Percentiles rank a stretch among this genome's conserved stretches.
phyloP scores from a whole-genome alignment of 2,888 invertebrate species.

The Neoitamus cyanurus region DNA sequence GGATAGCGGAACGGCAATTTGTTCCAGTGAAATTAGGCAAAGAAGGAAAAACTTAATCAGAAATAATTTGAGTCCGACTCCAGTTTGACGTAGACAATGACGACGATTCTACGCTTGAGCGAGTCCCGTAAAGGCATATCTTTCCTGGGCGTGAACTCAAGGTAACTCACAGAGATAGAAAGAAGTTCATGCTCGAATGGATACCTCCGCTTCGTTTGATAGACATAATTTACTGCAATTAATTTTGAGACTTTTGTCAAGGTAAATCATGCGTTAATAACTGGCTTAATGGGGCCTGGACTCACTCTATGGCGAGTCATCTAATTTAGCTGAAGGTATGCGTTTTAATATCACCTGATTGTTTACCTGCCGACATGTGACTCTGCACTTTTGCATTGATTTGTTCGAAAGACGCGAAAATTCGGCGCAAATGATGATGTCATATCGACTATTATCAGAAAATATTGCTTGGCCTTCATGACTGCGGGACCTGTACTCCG shows the following conservation, averaged over 20 bases:
- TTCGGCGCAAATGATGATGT: not conserved
- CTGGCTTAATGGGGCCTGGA: slow-evolving; percentile 35
- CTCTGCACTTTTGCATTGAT: slow-evolving; percentile 3
- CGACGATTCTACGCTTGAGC: slow-evolving; percentile 10
- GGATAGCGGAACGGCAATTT: slow-evolving; percentile 19
- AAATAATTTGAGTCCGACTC: slow-evolving; percentile 7
- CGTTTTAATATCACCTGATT: slow-evolving; percentile 5
- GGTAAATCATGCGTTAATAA: slow-evolving; percentile 46
- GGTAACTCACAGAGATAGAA: slow-evolving; percentile 1
- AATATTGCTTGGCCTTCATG: not conserved
- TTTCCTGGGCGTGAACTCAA: slow-evolving; percentile 6
- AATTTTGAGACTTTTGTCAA: slow-evolving; percentile 35
- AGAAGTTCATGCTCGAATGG: slow-evolving; percentile 17
- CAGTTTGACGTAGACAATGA: not conserved
- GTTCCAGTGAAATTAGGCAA: slow-evolving; percentile 16
- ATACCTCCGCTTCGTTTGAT: slow-evolving; percentile 10
- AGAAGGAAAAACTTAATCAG: slow-evolving; percentile 14
- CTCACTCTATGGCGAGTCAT: not conserved
- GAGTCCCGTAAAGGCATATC: not conserved
- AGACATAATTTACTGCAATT: slow-evolving; percentile 36
- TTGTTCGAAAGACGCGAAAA: not conserved
- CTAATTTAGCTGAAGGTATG: slow-evolving; percentile 18
- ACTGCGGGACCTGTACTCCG: not conserved
- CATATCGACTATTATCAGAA: not conserved
- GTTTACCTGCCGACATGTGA: slow-evolving; percentile 13